These are phyloP conservation scores for Malurus alboscapulatus DNA, from an alignment of 2,113 vertebrate genomes.

Conservation along the genomic window DNA sequence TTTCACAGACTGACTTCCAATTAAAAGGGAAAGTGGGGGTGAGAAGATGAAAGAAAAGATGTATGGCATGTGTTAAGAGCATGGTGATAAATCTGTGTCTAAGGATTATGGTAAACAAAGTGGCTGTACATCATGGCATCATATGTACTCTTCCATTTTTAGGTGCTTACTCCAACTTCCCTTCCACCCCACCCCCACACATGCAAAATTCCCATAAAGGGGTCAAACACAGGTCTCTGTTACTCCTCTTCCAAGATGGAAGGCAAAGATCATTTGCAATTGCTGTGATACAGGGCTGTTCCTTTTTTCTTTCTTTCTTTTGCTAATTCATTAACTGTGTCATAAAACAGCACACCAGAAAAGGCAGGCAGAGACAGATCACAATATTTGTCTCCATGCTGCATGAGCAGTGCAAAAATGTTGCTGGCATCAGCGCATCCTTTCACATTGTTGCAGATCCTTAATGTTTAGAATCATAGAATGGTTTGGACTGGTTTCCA, in stretches of 20 bases:
- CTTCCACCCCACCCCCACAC: too few species aligned
- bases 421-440: not conserved
- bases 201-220: not conserved
- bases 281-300: not conserved
- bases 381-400: not conserved
- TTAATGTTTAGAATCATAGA: not conserved
- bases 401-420: not conserved
- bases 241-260: not conserved
- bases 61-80: not conserved
- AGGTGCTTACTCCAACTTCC: not conserved
- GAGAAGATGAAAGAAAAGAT: not conserved
- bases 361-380: not conserved
- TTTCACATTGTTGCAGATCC: not conserved
- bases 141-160: not conserved
- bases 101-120: constrained; percentile 11
- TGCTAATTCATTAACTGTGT: not conserved
- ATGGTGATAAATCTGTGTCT: not conserved
- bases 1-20: constrained; percentile 49
- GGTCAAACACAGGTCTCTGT: not conserved
- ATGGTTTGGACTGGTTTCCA: not conserved
- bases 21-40: not conserved
- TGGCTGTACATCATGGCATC: not conserved
- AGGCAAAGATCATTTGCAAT: constrained; percentile 18
- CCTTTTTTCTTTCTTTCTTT: not conserved
- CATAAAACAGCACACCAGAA: not conserved